phyloP scores from a whole-genome alignment of 2,888 invertebrate genomes.

The Synergus japonicus region DNA sequence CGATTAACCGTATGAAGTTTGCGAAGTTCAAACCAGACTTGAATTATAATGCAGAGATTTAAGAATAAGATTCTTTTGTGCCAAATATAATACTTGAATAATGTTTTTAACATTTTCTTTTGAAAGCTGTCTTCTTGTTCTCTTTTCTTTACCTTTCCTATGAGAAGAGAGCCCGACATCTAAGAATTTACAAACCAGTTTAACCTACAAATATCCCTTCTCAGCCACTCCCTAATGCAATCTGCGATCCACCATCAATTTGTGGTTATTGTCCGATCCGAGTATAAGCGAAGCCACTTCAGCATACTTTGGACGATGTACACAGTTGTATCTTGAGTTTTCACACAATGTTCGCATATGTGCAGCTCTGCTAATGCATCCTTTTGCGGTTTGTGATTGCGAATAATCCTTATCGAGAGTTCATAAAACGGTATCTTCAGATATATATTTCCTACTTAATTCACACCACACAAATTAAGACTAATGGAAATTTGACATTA shows the following conservation, averaged over 20 bases:
- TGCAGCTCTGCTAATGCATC: constrained; percentile 13
- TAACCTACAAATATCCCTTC: constrained; percentile 11
- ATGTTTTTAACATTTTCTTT: background rate
- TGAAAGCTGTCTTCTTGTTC: background rate
- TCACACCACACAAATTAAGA: constrained; percentile 22
- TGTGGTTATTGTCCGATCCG: constrained; percentile 37
- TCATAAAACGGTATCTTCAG: constrained; percentile 26
- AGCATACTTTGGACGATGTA: constrained; percentile 29
- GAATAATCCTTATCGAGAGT: constrained; percentile 35
- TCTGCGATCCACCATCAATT: constrained; percentile 39
- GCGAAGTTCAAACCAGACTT: constrained; percentile 3
- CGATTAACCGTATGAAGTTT: constrained; percentile 21
- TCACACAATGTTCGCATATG: background rate
- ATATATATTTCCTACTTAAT: constrained; percentile 2
- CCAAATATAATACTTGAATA: background rate
- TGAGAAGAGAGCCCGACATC: background rate
- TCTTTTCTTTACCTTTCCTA: background rate
- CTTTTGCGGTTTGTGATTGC: constrained; percentile 8
- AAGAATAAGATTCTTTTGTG: background rate
- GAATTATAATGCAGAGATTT: constrained; percentile 23
- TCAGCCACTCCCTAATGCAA: constrained; percentile 38
- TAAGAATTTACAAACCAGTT: constrained; percentile 30
- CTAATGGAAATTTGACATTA: constrained; percentile 25
- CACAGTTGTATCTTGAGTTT: background rate
- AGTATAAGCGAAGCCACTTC: constrained; percentile 32